Evolutionary conservation across 2,113 vertebrate species (phyloP), one percentile per base, ranked within the genome.

Genomic region (Orycteropus afer): DNA sequence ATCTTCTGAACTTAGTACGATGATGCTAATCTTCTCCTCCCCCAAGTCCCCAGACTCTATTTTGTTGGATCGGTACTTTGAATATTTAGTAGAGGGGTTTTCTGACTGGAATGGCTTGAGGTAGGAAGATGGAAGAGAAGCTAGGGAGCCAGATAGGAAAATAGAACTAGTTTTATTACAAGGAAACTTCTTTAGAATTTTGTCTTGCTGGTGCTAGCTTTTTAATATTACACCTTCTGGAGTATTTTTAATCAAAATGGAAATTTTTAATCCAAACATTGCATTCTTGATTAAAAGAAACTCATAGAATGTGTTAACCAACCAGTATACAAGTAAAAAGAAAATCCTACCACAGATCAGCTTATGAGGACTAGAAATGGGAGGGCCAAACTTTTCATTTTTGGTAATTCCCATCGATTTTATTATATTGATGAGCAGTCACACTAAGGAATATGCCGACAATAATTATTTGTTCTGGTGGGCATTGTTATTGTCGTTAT

Each of bases 221-320:
- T 95, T 85, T 85, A 76, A 49, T 71, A 59, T 79, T 89, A 47
- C 27, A 27, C 18, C n/a, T 85, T 78, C 76, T 69, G 25, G 34
- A 88, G 32, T 85, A 78, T 81, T 74, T 73, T 71, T 45, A 86
- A 78, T 76, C 20, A 51, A 87, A 76, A 32, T 79, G 23, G 29
- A 83, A 61, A 42, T 59, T n/a, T n/a, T n/a, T n/a, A n/a, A n/a
- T n/a, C n/a, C 49, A 32, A 53, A 25, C 17, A n/a, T 65, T 85
- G 63, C 71, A 80, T 89, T 89, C 29, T 81, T 89, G 29, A 88
- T 51, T 51, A 78, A 92, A 77, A 88, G 25, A 45, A 85, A 32
- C 42, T 77, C 51, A 22, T 8, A 82, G 59, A 69, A 4, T 84
- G 22, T 82, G 49, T 86, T 76, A 40, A 51, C 51, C 7, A 37